A percentile compares a stretch with the other conserved stretches of the same genome.
These are phyloP conservation scores for Parasteatoda tepidariorum DNA, from an alignment of 1,140 invertebrate genomes.

Conservation along the genomic window DNA sequence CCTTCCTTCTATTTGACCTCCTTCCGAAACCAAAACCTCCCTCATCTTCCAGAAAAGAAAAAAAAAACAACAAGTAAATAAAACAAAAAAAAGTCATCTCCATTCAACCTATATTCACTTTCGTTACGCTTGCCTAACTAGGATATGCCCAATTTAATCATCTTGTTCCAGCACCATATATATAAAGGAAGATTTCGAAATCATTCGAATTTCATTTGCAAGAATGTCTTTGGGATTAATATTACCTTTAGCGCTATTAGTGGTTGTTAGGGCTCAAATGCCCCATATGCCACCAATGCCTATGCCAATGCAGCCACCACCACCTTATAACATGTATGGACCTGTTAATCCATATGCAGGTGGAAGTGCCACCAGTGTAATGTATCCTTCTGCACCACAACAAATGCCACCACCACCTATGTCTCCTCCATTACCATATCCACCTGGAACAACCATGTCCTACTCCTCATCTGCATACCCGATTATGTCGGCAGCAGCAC, in stretches of 20 bases:
- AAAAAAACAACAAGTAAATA: background rate
- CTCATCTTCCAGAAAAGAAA: background rate
- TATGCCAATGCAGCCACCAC: conserved; percentile 18
- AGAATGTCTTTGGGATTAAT: conserved; percentile 1
- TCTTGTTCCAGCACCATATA: background rate
- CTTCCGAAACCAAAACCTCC: background rate
- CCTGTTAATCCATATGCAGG: conserved; percentile 10
- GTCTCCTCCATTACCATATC: background rate
- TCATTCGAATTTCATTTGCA: background rate
- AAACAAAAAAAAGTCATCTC: background rate
- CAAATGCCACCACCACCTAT: conserved; percentile 30
- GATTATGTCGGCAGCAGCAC: conserved; percentile 34
- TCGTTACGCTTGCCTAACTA: conserved; percentile 37
- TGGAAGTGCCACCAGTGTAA: background rate
- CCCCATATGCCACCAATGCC: conserved; percentile 7
- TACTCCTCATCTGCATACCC: background rate
- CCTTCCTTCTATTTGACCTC: background rate
- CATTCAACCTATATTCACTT: conserved; percentile 3
- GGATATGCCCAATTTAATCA: conserved; percentile 14
- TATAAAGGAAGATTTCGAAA: background rate
- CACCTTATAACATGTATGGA: conserved; percentile 50
- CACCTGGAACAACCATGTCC: background rate
- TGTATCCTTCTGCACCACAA: background rate
- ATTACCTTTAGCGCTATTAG: background rate
- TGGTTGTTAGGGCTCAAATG: background rate